Percentiles rank a stretch among this genome's conserved stretches.
Conservation (phyloP, 2,113 vertebrate genomes). For the Ammospiza caudacuta region DNA sequence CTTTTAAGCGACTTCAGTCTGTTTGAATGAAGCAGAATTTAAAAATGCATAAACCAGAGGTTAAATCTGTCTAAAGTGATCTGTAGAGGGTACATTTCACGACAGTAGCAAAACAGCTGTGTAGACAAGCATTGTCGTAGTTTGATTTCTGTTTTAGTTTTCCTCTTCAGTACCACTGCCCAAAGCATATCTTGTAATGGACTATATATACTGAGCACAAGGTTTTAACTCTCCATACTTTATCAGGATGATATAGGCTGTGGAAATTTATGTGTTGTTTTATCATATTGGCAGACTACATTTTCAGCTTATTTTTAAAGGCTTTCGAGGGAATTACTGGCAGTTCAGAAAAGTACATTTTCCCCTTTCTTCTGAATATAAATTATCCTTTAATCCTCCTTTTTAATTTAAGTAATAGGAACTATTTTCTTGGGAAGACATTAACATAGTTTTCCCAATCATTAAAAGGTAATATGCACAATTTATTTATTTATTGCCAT, state of each 20-base stretch:
- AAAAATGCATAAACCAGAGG: neutral
- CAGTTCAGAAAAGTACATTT: neutral
- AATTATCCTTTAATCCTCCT: neutral
- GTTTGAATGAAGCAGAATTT: neutral
- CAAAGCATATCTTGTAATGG: neutral
- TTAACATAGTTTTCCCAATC: neutral
- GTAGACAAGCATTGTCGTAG: neutral
- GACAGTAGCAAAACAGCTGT: neutral
- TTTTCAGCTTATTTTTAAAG: neutral
- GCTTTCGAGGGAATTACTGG: neutral
- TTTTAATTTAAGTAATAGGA: neutral
- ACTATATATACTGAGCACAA: neutral
- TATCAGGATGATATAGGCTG: neutral
- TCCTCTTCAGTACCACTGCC: neutral
- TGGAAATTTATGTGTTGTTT: neutral
- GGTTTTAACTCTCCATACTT: neutral
- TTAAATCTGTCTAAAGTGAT: neutral
- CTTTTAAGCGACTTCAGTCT: neutral
- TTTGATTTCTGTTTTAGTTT: neutral
- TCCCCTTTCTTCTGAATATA: neutral
- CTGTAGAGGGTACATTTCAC: neutral
- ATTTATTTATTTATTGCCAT: slow-evolving; percentile 8
- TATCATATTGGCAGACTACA: neutral
- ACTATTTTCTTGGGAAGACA: neutral
- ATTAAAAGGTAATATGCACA: neutral